Evolutionary conservation across 2,888 invertebrate species (phyloP).

Genomic region (Xestia ashworthii): DNA sequence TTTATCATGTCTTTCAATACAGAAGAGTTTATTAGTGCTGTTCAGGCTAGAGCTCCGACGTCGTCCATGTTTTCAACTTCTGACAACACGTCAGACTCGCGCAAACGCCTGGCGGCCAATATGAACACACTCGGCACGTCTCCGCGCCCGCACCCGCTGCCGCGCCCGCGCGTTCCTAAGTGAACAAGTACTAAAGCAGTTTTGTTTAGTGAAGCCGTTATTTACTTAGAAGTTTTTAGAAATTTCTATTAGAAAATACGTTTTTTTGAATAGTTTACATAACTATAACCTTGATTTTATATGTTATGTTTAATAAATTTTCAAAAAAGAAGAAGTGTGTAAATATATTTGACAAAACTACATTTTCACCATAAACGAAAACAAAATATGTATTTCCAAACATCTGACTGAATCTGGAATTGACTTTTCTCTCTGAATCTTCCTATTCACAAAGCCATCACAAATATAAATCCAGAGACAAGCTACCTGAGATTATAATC

Average conservation of each 20-base stretch:
- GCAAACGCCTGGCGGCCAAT: too few relatives aligned
- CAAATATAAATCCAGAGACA: slow-evolving; percentile 39
- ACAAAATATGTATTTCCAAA: background rate
- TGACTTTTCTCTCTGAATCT: slow-evolving; percentile 11
- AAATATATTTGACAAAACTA: background rate
- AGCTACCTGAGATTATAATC: slow-evolving; percentile 62
- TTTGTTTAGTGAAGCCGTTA: background rate
- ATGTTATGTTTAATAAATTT: background rate
- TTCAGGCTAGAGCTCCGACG: too few relatives aligned
- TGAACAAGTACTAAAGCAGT: too few relatives aligned
- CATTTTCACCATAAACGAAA: background rate
- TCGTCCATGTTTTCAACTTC: too few relatives aligned
- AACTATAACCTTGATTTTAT: background rate
- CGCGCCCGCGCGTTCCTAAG: too few relatives aligned
- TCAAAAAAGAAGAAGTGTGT: background rate
- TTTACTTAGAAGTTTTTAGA: background rate
- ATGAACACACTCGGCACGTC: too few relatives aligned
- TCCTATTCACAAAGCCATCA: slow-evolving; percentile 15
- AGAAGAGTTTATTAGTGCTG: too few relatives aligned
- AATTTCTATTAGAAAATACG: background rate
- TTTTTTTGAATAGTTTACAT: background rate
- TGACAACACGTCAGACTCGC: too few relatives aligned
- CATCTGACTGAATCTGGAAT: background rate
- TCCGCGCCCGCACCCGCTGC: too few relatives aligned
- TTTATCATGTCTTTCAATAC: too few relatives aligned